Evolutionary conservation across 2,797 vertebrate species (phyloP), one percentile per base, ranked within the genome.

Genomic region (Ibycter americanus): DNA sequence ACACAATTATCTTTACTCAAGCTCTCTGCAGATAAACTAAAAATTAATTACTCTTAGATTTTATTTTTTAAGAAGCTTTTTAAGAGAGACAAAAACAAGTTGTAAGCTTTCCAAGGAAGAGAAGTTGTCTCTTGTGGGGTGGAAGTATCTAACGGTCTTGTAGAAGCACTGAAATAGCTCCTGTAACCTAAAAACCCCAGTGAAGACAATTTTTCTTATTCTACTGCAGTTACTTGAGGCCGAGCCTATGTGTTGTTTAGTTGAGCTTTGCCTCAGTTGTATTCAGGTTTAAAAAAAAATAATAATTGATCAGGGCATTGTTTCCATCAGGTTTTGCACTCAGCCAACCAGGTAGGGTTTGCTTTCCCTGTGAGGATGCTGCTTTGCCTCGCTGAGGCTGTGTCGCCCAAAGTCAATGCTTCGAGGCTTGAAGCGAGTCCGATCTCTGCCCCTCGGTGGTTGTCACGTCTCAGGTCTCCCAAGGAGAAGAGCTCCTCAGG

Each of bases 1-100:
- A 65, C 52, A 89, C 58, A 81, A 40, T 81, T 83, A 76, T 68
- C n/a, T 91, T 78, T 78, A 74, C 46, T 91, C 58, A 86, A 72
- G 16, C 18, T 27, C 38, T 88, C 72, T 81, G 32, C 34, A 85
- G 72, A 71, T 93, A 83, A 90, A 78, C 34, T 68, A 72, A 82
- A 87, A 90, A 93, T 51, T 0, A 74, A 91, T 90, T 86, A 36
- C 51, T 91, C 66, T 81, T 47, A 77, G 78, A 67, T 63, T 52
- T 52, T 87, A 63, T 55, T 34, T 34, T 88, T 72, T 61, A 87
- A 73, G 68, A 86, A 83, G 63, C 13, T 81, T 89, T 80, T 81
- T 71, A 79, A 67, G 36, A 65, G 46, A 68, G 31, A 88, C 40
- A n/a, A 72, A 89, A 77, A 42, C 8, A 56, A 81, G 10, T 65